Conservation (phyloP, 2,797 vertebrate genomes). For the Cyprinodon diabolis region DNA sequence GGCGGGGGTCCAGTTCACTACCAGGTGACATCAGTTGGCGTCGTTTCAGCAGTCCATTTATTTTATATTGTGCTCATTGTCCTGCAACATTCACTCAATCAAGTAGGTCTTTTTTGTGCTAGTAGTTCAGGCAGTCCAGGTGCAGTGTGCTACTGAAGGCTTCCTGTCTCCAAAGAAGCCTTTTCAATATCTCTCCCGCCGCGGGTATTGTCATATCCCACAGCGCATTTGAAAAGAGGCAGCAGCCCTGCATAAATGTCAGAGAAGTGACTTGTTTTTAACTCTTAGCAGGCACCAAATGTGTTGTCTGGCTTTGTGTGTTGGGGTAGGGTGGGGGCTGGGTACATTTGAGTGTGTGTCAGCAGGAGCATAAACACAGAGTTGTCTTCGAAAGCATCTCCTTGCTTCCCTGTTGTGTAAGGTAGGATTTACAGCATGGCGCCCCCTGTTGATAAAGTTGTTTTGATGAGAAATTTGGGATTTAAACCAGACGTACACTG, state of each 20-base stretch:
- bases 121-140: conserved; percentile 76
- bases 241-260: conserved; percentile 74
- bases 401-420: conserved; percentile 32
- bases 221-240: conserved; percentile 76
- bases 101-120: conserved; percentile 71
- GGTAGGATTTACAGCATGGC: conserved; percentile 47
- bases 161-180: conserved; percentile 72
- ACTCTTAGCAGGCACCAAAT: conserved; percentile 63
- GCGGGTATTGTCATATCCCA: conserved; percentile 77
- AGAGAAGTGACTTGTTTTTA: conserved; percentile 79
- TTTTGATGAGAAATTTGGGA: conserved; percentile 10
- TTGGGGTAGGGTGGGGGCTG: background rate
- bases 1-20: conserved; percentile 64
- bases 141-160: conserved; percentile 68
- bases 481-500: too few relatives aligned
- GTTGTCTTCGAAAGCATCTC: conserved; percentile 48
- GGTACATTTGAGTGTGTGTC: conserved; percentile 15
- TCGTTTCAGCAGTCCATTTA: conserved; percentile 74
- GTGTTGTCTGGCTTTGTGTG: conserved; percentile 15
- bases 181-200: conserved; percentile 72
- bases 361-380: conserved; percentile 41
- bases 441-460: conserved; percentile 61
- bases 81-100: conserved; percentile 71
- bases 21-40: conserved; percentile 76
- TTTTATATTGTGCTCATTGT: conserved; percentile 73